phyloP scores from a whole-genome alignment of 2,797 vertebrate species.

The Melanotaenia pygmaea region DNA sequence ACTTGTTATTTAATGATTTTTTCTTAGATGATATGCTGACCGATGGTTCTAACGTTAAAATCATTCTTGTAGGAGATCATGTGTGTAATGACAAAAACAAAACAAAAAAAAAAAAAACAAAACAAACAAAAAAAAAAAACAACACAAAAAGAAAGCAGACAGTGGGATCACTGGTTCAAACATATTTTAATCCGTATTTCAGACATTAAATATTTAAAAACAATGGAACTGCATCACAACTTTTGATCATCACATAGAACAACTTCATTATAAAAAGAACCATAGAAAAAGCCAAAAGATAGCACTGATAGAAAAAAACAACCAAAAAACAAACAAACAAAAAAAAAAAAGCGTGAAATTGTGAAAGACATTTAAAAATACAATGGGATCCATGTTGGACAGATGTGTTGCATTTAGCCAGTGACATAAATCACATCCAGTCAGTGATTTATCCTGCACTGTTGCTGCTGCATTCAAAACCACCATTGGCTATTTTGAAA shows the following conservation, averaged over 20 bases:
- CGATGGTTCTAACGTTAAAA: neutral
- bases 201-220: conserved; percentile 95
- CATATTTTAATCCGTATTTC: conserved; percentile 91
- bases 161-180: conserved; percentile 83
- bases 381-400: conserved; percentile 88
- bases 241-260: conserved; percentile 92
- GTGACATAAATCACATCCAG: conserved; percentile 35
- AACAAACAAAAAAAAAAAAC: too few species aligned
- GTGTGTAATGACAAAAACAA: neutral
- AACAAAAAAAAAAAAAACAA: too few species aligned
- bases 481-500: conserved; percentile 9
- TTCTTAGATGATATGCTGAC: neutral
- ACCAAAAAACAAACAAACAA: conserved; percentile 76
- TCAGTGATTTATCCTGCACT: conserved; percentile 20
- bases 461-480: conserved; percentile 20
- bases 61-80: neutral
- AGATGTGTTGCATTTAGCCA: conserved; percentile 81
- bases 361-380: conserved; percentile 90
- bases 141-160: neutral
- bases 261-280: conserved; percentile 87
- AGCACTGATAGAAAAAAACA: conserved; percentile 75
- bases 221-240: conserved; percentile 93
- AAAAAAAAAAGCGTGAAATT: conserved; percentile 69
- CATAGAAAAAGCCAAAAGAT: conserved; percentile 84
- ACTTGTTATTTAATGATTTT: neutral